Evolutionary conservation across 1,140 invertebrate genomes (phyloP), one percentile per base, ranked within the genome.

Genomic region (Ceratoteleas bidentatus): DNA sequence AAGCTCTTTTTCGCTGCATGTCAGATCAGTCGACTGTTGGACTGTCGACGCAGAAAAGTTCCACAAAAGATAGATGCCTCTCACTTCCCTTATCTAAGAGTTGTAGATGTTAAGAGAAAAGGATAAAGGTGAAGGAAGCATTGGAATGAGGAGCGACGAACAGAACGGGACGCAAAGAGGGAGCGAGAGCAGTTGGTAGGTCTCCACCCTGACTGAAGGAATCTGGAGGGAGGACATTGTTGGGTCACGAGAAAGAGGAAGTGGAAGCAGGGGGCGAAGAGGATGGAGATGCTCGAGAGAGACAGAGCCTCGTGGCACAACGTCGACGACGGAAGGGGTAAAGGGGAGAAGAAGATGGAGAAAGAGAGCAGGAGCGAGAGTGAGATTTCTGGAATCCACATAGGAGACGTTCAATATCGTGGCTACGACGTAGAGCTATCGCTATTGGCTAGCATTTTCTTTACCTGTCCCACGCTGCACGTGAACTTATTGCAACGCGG

Each of bases 401-500:
- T 81, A 85, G 82, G 85, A 88, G 88, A 88, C 88, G 88, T 88
- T 89, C 88, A 89, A 89, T 89, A 89, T 83, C 79, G 86, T 82
- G 79, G 81, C 84, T 80, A 80, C 83, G 85, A 85, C 83, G 84
- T 47, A n/a, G 74, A 84, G 84, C 83, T 79, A 87, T 84, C 85
- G 87, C 87, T 83, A 89, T 89, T 89, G 87, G 87, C 87, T 89
- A 87, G 85, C 84, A 87, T 87, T 88, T 87, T 85, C 85, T 84
- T 72, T 81, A 83, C 65, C 74, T 78, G 62, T 76, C 76, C 52
- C 72, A 64, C 49, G 76, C 56, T 80, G 73, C 83, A 84, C 70
- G 69, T 81, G 69, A 72, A 78, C 72, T 74, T 54, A 70, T 69
- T 77, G 77, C 68, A 34, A 52, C 38, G 61, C 82, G 61, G 75